Evolutionary conservation across 1,140 invertebrate genomes (phyloP), one percentile per base, ranked within the genome.

Genomic region (Cherax quadricarinatus): DNA sequence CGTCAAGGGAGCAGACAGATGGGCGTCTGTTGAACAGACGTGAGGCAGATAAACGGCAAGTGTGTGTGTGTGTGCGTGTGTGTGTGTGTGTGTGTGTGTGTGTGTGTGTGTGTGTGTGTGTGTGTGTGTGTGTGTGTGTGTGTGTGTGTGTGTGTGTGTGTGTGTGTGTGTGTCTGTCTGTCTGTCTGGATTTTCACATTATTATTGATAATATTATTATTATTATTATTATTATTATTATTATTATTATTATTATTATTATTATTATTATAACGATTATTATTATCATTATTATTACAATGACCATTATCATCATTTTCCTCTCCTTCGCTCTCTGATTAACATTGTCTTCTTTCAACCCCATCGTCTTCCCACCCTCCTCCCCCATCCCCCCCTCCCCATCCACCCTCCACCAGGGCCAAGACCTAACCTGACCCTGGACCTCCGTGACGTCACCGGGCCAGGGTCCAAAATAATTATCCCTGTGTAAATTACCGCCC

Each of bases 401-500:
- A 1, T 16, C 66, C 21, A 6, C 66, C 66, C 66, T 0, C 18
- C 66, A 70, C 62, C 21, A 41, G 30, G 57, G 9, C 62, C 62
- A 1, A 10, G 12, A 14, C 66, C 16, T 70, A n/a, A 70, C 66
- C 66, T 70, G 16, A 70, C 16, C 1, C 66, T 70, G 10, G 66
- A 1, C 53, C 53, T 14, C 53, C 53, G 14, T 70, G 66, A 70
- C 66, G 66, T 70, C 66, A 70, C 66, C 14, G 21, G 66, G 1
- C 66, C 66, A 70, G 66, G 66, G 66, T 70, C 66, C 66, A 70
- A 70, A 70, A 70, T 70, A 70, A 70, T 70, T 70, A 70, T 70
- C 16, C 66, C 18, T 21, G 16, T 70, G 66, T 3, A 70, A 70
- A 70, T 70, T 70, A 70, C 53, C 66, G 12, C 57, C 66, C 66